Evolutionary conservation across 2,113 vertebrate genomes (phyloP), one percentile per base, ranked within the genome.

Genomic region (Regulus satrapa): DNA sequence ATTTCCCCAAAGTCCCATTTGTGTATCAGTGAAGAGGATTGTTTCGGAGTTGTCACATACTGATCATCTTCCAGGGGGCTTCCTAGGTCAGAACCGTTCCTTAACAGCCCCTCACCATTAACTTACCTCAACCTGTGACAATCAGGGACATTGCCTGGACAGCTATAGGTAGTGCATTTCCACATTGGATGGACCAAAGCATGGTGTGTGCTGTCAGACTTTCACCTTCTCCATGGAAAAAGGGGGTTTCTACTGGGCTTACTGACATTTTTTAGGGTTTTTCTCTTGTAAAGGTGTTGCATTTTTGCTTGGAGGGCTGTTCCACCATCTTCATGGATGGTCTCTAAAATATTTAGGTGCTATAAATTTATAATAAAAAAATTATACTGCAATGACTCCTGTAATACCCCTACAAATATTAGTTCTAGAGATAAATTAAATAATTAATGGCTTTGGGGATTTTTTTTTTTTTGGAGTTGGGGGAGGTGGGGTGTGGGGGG

Each of bases 281-380:
- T 77, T 59, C 63, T 64, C 46, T 59, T 14, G 23, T 14, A 38
- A 54, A 91, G 59, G 4, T 15, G 5, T 62, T 89, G 10, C 15
- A 36, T 78, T 91, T 94, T 78, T 56, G 17, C 34, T 66, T 89
- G 36, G 40, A 72, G 78, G 73, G n/a, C 18, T 43, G 3, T 43
- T 66, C 12, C 36, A 14, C 18, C n/a, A 46, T 19, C 26, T 68
- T 82, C 3, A 1, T 28, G 8, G n/a, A 64, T 59, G 61, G 40
- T 45, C 18, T 95, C 13, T 95, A 81, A 94, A 94, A 85, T 89
- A 91, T 91, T 81, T 78, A 81, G 48, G 40, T 67, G 17, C 0
- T 48, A 78, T 81, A 91, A 89, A 78, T 64, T 52, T 81, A 14
- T 78, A 88, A 92, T 75, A 88, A 81, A 88, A 81, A 84, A 84